A percentile compares a stretch with the other conserved stretches of the same genome.
Evolutionary conservation across 2,113 vertebrate species (phyloP).

Genomic region (Coracopsis vasa): DNA sequence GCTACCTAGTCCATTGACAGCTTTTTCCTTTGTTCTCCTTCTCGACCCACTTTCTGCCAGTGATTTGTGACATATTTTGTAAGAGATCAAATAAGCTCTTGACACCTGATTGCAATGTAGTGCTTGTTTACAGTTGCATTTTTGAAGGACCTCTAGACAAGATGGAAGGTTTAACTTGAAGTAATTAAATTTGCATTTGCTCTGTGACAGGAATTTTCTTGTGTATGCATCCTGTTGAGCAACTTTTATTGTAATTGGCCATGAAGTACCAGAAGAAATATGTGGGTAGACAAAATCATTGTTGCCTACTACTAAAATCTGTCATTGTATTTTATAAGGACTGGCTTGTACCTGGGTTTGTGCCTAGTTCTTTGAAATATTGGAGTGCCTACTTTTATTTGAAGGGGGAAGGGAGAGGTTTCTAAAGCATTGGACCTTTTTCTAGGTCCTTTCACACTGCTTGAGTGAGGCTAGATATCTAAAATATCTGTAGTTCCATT

Average conservation of each 20-base stretch:
- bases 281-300: slow-evolving; percentile 65
- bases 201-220: slow-evolving; percentile 86
- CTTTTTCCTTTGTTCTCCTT: slow-evolving; percentile 87
- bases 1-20: slow-evolving; percentile 87
- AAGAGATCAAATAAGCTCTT: slow-evolving; percentile 91
- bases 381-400: neutral
- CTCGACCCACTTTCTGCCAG: slow-evolving; percentile 86
- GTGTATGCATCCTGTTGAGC: slow-evolving; percentile 74
- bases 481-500: neutral
- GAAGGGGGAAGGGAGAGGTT: neutral
- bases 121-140: slow-evolving; percentile 92
- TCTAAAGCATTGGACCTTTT: neutral
- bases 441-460: neutral
- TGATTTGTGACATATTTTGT: slow-evolving; percentile 91
- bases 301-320: slow-evolving; percentile 59
- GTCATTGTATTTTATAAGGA: slow-evolving; percentile 55
- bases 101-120: slow-evolving; percentile 93
- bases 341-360: slow-evolving; percentile 5
- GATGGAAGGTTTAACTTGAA: slow-evolving; percentile 86
- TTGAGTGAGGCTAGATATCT: neutral
- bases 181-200: slow-evolving; percentile 98
- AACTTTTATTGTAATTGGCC: slow-evolving; percentile 73
- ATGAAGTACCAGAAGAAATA: slow-evolving; percentile 58
- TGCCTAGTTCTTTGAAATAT: neutral
- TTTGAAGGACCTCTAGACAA: slow-evolving; percentile 84